Evolutionary conservation across 2,113 vertebrate species (phyloP), one percentile per base, ranked within the genome.

Genomic region (Trematomus loennbergii): DNA sequence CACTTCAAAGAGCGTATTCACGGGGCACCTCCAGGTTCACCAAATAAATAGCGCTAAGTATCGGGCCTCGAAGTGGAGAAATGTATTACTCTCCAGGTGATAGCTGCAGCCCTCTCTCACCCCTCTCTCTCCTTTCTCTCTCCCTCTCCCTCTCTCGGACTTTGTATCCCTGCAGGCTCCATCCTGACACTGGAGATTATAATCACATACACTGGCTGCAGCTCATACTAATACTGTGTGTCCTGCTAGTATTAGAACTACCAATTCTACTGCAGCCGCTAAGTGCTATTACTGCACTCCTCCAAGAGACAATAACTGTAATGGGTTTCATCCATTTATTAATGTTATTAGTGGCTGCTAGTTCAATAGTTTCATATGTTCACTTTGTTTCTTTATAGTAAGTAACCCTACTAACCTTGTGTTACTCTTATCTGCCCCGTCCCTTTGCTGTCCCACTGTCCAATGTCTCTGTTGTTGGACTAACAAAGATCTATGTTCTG

Each of bases 41-140:
- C 76, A 70, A 85, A 89, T 85, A 84, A 88, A 88, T 60, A 68
- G 82, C n/a, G n/a, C 46, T 86, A 75, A 88, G 84, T 80, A 88
- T 89, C 73, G 46, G 72, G 75, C 73, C 82, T 81, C 48, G 53
- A 50, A 78, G 83, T 75, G 53, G 83, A 87, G 79, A 79, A 86
- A 85, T 86, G 82, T 89, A 89, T 90, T 86, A 81, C 79, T 91
- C 84, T 83, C 84, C 78, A 86, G 88, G 88, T 90, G 88, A 88
- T 84, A 80, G 80, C 80, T 82, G 17, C 79, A 40, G 81, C 75
- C 43, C 72, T 36, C 36, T 6, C 36, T 36, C 36, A 3, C 25
- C 25, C 25, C 25, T 29, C 25, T 2, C 33, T 5, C 33, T 33
- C 33, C 33, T n/a, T n/a, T n/a, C n/a, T n/a, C 33, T 33, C 33